phyloP scores from a whole-genome alignment of 2,113 vertebrate species.

The Ceuthmochares aereus region DNA sequence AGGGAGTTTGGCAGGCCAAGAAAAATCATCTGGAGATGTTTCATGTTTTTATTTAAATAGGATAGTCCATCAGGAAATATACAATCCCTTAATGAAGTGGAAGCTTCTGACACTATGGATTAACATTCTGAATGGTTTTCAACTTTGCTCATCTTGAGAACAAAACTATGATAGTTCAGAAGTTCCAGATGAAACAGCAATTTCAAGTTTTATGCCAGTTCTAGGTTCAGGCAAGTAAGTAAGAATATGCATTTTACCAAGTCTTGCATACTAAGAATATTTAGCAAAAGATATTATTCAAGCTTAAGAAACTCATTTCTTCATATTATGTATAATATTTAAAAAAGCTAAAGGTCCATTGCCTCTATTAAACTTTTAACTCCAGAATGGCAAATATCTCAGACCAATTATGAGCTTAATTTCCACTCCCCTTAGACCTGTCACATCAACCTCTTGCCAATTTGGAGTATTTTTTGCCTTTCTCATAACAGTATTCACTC shows the following conservation, averaged over 20 bases:
- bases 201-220: background rate
- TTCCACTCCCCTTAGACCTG: background rate
- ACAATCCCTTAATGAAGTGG: background rate
- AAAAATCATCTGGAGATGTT: background rate
- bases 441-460: background rate
- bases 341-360: background rate
- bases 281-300: background rate
- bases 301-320: background rate
- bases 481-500: background rate
- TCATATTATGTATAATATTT: background rate
- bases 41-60: background rate
- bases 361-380: background rate
- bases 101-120: background rate
- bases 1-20: background rate
- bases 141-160: background rate
- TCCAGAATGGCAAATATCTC: background rate
- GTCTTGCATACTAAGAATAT: background rate
- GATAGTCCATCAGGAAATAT: background rate
- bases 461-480: background rate
- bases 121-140: background rate
- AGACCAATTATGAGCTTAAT: background rate
- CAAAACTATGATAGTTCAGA: background rate
- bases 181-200: background rate
- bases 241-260: background rate
- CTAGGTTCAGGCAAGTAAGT: background rate